phyloP scores from a whole-genome alignment of 2,113 vertebrate genomes.

The Eidolon helvum region DNA sequence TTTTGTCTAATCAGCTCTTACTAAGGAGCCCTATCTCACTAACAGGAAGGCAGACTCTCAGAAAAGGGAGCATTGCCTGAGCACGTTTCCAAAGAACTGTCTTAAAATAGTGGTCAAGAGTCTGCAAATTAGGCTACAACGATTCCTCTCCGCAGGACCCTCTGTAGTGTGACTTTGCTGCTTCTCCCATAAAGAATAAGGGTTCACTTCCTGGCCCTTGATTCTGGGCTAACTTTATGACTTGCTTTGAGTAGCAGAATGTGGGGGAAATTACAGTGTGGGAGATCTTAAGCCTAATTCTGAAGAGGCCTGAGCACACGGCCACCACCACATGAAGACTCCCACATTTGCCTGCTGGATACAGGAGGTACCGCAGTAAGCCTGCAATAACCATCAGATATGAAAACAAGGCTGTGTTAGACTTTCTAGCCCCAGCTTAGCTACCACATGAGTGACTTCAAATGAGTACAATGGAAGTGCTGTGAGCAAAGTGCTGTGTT shows the following conservation, averaged over 20 bases:
- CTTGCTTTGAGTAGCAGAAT: background rate
- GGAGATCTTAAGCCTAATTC: background rate
- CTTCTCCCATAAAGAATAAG: background rate
- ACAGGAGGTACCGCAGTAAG: background rate
- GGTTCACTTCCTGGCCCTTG: background rate
- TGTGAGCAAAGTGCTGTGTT: background rate
- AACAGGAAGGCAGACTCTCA: background rate
- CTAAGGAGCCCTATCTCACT: background rate
- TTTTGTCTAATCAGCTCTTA: background rate
- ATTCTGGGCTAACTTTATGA: background rate
- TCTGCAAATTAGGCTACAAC: background rate
- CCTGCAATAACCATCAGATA: background rate
- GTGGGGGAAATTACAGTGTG: background rate
- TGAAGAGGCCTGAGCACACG: background rate
- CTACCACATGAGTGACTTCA: background rate
- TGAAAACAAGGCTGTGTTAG: background rate
- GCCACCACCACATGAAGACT: background rate
- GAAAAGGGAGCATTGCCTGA: background rate
- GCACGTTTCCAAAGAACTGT: background rate
- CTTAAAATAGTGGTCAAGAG: background rate
- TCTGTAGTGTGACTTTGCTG: background rate
- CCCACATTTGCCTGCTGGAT: background rate
- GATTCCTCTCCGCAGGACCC: background rate
- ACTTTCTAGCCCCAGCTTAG: accelerated
- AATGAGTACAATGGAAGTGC: background rate